These are phyloP conservation scores for Boloria selene DNA, from an alignment of 2,888 invertebrate genomes.

Conservation along the genomic window DNA sequence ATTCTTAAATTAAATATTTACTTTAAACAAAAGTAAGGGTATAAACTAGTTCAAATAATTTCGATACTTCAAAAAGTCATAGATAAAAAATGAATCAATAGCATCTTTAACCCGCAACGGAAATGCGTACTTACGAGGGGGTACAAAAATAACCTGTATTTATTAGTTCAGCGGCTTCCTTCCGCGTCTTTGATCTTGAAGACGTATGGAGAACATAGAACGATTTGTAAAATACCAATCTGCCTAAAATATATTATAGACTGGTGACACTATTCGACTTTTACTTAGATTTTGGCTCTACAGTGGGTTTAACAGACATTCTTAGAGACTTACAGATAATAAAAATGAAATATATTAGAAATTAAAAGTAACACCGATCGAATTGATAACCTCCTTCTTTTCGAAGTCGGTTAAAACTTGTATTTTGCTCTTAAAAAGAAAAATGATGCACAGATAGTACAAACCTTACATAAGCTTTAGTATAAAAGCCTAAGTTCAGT, in stretches of 20 bases:
- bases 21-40: not conserved
- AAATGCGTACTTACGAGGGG: constrained; percentile 43
- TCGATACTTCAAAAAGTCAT: constrained; percentile 1
- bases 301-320: too few species aligned
- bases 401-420: too few species aligned
- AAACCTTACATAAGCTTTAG: too few species aligned
- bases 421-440: too few species aligned
- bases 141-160: constrained; percentile 48
- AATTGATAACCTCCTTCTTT: too few species aligned
- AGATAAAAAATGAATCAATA: constrained; percentile 31
- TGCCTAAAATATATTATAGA: not conserved
- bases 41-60: not conserved
- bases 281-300: too few species aligned
- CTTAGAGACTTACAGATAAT: too few species aligned
- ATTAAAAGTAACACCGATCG: too few species aligned
- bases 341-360: too few species aligned
- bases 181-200: constrained; percentile 46
- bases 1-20: too few species aligned
- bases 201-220: constrained; percentile 12
- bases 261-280: not conserved
- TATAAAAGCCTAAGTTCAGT: too few species aligned
- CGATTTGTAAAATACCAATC: constrained; percentile 7
- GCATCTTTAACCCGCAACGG: constrained; percentile 39
- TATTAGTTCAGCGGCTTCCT: constrained; percentile 48
- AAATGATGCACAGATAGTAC: too few species aligned